Conservation (phyloP, 2,113 vertebrate species). For the Cricetomys ansorgei region DNA sequence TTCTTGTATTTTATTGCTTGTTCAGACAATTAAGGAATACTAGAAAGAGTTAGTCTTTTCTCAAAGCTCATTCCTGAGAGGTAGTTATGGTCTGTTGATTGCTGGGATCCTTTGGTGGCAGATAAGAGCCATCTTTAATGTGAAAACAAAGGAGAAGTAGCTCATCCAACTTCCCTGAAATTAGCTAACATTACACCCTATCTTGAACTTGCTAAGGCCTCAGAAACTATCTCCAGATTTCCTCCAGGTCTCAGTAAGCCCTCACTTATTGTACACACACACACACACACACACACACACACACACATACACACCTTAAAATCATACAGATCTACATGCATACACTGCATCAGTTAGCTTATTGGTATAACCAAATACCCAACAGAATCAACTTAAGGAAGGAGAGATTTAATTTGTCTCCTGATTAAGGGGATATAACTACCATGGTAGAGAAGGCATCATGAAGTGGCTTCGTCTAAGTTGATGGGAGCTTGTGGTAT, state of each 20-base stretch:
- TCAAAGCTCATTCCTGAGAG: background rate
- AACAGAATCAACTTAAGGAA: background rate
- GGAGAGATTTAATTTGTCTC: background rate
- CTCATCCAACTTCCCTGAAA: background rate
- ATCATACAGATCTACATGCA: accelerated
- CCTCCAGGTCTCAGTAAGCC: background rate
- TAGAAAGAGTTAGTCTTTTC: background rate
- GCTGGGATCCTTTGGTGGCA: background rate
- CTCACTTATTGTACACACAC: background rate
- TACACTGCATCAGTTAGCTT: background rate
- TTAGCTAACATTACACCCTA: background rate
- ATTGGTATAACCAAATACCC: background rate
- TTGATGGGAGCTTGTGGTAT: background rate
- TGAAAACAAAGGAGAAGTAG: background rate
- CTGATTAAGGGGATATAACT: background rate
- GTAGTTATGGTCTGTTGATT: accelerated
- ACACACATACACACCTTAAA: background rate
- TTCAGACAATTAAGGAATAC: background rate
- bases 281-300: background rate
- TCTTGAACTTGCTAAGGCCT: background rate
- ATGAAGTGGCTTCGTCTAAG: background rate
- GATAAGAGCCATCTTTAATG: background rate
- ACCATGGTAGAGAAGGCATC: background rate
- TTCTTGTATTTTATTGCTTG: background rate
- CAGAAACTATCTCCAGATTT: background rate